Evolutionary conservation across 2,113 vertebrate genomes (phyloP).

Genomic region (Cheirogaleus medius): DNA sequence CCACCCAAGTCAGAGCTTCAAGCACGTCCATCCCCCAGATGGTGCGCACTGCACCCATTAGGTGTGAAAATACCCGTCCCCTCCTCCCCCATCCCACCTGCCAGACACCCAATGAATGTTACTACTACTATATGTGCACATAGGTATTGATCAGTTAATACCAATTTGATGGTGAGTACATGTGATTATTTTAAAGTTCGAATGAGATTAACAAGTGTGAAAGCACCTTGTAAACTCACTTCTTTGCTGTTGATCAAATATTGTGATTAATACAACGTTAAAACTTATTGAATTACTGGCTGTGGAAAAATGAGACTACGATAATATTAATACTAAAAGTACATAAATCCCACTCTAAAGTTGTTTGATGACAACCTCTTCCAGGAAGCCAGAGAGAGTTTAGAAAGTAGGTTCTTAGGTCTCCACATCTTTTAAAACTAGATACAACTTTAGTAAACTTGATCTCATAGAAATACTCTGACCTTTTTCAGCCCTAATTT

Average conservation of each 20-base stretch:
- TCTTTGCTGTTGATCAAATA: background rate
- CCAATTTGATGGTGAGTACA: too few species aligned
- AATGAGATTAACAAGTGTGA: background rate
- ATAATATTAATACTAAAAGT: background rate
- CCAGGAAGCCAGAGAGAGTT: background rate
- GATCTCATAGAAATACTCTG: background rate
- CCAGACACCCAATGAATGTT: too few species aligned
- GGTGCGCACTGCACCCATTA: too few species aligned
- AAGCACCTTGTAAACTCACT: background rate
- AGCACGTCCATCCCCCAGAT: too few species aligned
- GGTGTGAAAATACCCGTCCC: too few species aligned
- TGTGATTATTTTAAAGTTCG: background rate
- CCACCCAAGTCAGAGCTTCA: too few species aligned
- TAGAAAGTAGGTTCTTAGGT: background rate
- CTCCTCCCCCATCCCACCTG: too few species aligned
- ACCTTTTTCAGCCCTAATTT: background rate
- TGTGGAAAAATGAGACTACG: background rate
- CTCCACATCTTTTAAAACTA: background rate
- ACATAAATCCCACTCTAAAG: background rate
- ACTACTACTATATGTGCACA: too few species aligned
- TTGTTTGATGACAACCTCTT: background rate
- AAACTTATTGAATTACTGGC: background rate
- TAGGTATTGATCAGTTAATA: too few species aligned
- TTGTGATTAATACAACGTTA: background rate
- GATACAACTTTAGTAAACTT: background rate